Evolutionary conservation across 1,140 invertebrate genomes (phyloP), one percentile per base, ranked within the genome.

Genomic region (Eriosoma lanigerum): DNA sequence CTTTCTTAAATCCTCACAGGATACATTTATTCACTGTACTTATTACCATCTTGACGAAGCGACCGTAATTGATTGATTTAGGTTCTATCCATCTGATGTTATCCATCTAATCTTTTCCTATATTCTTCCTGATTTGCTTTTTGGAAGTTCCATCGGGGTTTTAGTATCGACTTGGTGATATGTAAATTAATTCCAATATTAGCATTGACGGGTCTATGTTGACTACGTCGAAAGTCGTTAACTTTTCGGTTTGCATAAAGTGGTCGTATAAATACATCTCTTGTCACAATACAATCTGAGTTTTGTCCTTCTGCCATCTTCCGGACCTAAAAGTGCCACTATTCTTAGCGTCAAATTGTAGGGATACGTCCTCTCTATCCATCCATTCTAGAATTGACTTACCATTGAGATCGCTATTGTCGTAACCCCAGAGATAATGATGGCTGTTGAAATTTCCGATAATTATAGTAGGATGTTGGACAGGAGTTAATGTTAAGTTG

Each of bases 281-380:
- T 60, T 24, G 56, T 60, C 56, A 26, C 56, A 60, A 60, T 26
- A 60, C 56, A 60, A n/a, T n/a, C n/a, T n/a, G 56, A 60, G 56
- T 21, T 60, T 26, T 26, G 56, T 26, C 21, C 13, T 29, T 60
- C 24, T 60, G 56, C 56, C 56, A 60, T 60, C 10, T 60, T 60
- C 56, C 56, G 21, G 21, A 26, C 9, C 56, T 60, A 60, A 60
- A 26, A 60, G 56, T 60, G 21, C 56, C 56, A 26, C 8, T 52
- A 52, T 52, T 1, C 17, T 52, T 60, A 60, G 56, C 21, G 13
- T 60, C 21, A 60, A 60, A 60, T 60, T 26, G 13, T 60, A 60
- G 13, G 56, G 26, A 60, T 60, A 60, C 21, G 21, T 60, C 56
- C 24, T 60, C 56, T 60, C 56, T 26, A 60, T 60, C 26, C 56